A percentile compares a stretch with the other conserved stretches of the same genome.
These are phyloP conservation scores for Hozukius guyotensis DNA, from an alignment of 2,797 vertebrate genomes.

Conservation along the genomic window DNA sequence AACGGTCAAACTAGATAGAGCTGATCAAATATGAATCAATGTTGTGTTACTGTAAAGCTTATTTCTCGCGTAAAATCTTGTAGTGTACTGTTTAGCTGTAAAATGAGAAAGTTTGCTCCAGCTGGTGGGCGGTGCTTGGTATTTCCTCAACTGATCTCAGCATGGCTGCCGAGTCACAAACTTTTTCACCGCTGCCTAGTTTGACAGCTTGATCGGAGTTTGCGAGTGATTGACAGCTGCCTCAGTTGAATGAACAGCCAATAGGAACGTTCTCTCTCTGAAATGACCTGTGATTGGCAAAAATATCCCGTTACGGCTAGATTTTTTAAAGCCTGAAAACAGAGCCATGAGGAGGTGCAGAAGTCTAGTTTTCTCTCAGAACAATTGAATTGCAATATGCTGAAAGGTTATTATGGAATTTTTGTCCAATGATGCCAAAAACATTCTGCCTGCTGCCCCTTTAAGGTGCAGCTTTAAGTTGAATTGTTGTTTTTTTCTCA, in stretches of 20 bases:
- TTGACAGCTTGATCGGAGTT: not conserved
- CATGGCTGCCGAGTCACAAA: too few relatives aligned
- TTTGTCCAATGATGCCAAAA: not conserved
- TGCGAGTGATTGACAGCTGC: not conserved
- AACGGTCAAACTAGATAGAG: too few relatives aligned
- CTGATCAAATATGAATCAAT: too few relatives aligned
- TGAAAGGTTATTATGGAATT: not conserved
- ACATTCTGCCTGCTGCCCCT: not conserved
- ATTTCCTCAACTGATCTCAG: too few relatives aligned
- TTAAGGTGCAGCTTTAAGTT: not conserved
- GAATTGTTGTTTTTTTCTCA: constrained; percentile 3
- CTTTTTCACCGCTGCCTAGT: not conserved
- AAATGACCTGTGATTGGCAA: not conserved
- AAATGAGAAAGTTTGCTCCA: too few relatives aligned
- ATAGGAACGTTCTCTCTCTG: not conserved
- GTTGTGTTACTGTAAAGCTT: too few relatives aligned
- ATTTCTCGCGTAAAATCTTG: too few relatives aligned
- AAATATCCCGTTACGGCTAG: not conserved
- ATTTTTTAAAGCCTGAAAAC: not conserved
- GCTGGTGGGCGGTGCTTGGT: too few relatives aligned
- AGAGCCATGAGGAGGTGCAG: not conserved
- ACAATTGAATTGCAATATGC: not conserved
- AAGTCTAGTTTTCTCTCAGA: not conserved
- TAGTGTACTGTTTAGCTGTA: too few relatives aligned
- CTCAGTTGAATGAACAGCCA: not conserved